A percentile compares a stretch with the other conserved stretches of the same genome.
These are phyloP conservation scores for Cichladusa arquata DNA, from an alignment of 2,113 vertebrate genomes.

Conservation along the genomic window DNA sequence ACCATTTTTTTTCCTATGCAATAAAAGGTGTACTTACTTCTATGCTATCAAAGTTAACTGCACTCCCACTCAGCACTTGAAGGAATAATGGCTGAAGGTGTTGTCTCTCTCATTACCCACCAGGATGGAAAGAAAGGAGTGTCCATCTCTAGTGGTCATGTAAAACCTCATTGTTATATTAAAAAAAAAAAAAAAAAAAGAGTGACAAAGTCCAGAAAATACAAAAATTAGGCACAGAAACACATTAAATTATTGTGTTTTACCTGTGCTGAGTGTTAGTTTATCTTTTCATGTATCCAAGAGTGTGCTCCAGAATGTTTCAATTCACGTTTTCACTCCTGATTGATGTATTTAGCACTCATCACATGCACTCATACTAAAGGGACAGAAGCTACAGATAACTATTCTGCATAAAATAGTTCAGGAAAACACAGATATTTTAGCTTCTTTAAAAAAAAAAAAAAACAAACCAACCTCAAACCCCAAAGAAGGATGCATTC, in stretches of 20 bases:
- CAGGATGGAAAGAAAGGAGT: constrained; percentile 68
- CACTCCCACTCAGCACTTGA: constrained; percentile 68
- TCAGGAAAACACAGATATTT: not conserved
- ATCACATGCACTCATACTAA: not conserved
- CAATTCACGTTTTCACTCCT: not conserved
- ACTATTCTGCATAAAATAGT: not conserved
- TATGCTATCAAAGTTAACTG: constrained; percentile 64
- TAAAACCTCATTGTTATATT: constrained; percentile 76
- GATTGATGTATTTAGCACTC: constrained; percentile 2
- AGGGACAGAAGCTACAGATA: not conserved
- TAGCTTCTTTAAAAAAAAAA: not conserved
- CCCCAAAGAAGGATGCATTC: not conserved
- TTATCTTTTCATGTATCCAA: not conserved
- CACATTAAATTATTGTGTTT: constrained; percentile 11
- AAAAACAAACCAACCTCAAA: rapidly evolving
- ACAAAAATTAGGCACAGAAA: constrained; percentile 64
- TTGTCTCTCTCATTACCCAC: constrained; percentile 76
- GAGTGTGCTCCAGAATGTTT: not conserved
- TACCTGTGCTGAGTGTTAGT: not conserved
- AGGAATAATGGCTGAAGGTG: constrained; percentile 68
- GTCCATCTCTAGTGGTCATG: constrained; percentile 74
- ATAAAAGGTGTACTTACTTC: constrained; percentile 64
- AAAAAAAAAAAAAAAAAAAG: constrained; percentile 75
- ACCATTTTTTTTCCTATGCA: constrained; percentile 18
- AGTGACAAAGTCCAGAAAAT: constrained; percentile 71